Evolutionary conservation across 2,888 invertebrate genomes (phyloP).

Genomic region (Lucinisca nassula): DNA sequence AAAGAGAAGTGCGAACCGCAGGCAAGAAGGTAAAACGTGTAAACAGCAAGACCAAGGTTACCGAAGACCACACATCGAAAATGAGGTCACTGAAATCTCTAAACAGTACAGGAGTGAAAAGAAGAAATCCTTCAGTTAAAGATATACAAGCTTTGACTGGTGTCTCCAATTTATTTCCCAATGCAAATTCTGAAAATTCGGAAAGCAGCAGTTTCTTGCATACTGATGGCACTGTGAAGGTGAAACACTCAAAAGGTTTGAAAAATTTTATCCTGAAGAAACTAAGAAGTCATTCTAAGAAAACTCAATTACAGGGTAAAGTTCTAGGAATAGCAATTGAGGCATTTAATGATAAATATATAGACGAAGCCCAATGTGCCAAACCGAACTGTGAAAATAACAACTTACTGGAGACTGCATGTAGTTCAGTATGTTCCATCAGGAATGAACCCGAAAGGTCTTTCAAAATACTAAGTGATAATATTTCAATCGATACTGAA

Average conservation of each 20-base stretch:
- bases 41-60: background rate
- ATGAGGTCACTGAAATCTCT: background rate
- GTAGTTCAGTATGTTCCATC: too few species aligned
- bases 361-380: too few species aligned
- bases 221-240: background rate
- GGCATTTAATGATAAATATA: background rate
- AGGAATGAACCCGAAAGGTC: too few species aligned
- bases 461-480: too few species aligned
- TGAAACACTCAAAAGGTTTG: background rate
- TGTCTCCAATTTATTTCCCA: background rate
- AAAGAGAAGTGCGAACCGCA: background rate
- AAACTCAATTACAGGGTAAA: background rate
- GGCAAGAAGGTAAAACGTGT: background rate
- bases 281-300: background rate
- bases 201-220: background rate
- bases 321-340: background rate
- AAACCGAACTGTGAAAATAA: too few species aligned
- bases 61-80: background rate
- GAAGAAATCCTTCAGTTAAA: background rate
- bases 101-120: background rate
- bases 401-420: too few species aligned
- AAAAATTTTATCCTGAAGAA: background rate
- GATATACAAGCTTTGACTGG: background rate
- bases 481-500: too few species aligned
- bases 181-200: background rate